These are phyloP conservation scores for Argyra leucocephala DNA, from an alignment of 2,888 invertebrate species.

Conservation along the genomic window DNA sequence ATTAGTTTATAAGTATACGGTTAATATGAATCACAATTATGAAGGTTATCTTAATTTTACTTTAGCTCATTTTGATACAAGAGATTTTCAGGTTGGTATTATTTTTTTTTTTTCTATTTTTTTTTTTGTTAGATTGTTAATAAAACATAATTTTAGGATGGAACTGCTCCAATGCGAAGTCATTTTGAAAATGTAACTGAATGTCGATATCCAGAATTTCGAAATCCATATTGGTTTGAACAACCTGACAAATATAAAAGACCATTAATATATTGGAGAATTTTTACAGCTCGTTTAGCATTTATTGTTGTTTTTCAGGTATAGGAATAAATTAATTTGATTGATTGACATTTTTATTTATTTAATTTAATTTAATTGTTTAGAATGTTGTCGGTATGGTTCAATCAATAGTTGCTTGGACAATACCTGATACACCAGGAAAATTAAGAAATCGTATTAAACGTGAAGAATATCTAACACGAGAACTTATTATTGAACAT, in stretches of 20 bases:
- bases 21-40: conserved; percentile 46
- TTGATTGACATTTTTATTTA: neutral
- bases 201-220: conserved; percentile 60
- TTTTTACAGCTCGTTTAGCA: conserved; percentile 60
- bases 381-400: conserved; percentile 66
- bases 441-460: conserved; percentile 61
- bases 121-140: too few species aligned
- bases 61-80: conserved; percentile 56
- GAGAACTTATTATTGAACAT: conserved; percentile 62
- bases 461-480: conserved; percentile 60
- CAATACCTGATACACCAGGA: conserved; percentile 66
- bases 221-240: conserved; percentile 49
- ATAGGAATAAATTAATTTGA: neutral
- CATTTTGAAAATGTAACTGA: conserved; percentile 38
- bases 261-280: conserved; percentile 63
- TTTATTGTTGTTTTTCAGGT: conserved; percentile 67
- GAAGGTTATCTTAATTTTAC: conserved; percentile 60
- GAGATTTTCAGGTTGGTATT: conserved; percentile 46
- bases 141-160: conserved; percentile 26
- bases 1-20: conserved; percentile 52
- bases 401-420: conserved; percentile 62
- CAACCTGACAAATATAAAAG: conserved; percentile 52
- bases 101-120: conserved; percentile 1
- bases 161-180: conserved; percentile 34
- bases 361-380: conserved; percentile 25